Conservation (phyloP, 2,888 invertebrate species). For the Andricus quercusramuli region DNA sequence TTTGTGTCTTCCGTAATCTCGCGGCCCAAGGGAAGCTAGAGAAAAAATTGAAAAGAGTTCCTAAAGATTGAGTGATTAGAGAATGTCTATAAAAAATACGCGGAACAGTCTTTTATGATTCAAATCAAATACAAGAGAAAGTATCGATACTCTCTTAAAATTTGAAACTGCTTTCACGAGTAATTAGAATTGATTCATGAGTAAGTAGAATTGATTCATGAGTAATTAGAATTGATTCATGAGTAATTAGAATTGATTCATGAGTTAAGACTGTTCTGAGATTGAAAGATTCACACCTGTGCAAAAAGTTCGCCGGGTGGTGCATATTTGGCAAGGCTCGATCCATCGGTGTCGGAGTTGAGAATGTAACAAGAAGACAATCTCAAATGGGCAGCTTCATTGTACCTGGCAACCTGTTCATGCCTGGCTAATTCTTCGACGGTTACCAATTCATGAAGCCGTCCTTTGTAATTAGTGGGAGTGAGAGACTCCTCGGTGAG, state of each 20-base stretch:
- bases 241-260: neutral
- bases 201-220: too few species aligned
- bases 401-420: conserved; percentile 85
- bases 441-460: conserved; percentile 87
- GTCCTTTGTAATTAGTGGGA: conserved; percentile 85
- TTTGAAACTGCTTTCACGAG: too few species aligned
- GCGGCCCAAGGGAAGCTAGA: conserved; percentile 83
- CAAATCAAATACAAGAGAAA: neutral
- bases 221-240: neutral
- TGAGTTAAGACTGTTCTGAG: neutral
- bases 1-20: conserved; percentile 91
- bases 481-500: conserved; percentile 83
- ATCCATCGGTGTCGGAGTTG: conserved; percentile 84
- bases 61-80: neutral
- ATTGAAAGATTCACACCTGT: conserved; percentile 71
- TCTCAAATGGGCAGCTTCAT: conserved; percentile 83
- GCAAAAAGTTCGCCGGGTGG: conserved; percentile 88
- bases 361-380: conserved; percentile 82
- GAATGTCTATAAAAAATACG: neutral
- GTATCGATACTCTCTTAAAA: neutral
- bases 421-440: conserved; percentile 89
- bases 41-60: conserved; percentile 12
- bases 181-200: neutral
- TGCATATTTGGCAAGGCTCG: conserved; percentile 88
- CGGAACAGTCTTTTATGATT: neutral